Evolutionary conservation across 2,888 invertebrate species (phyloP).

Genomic region (Electrophaes corylata): DNA sequence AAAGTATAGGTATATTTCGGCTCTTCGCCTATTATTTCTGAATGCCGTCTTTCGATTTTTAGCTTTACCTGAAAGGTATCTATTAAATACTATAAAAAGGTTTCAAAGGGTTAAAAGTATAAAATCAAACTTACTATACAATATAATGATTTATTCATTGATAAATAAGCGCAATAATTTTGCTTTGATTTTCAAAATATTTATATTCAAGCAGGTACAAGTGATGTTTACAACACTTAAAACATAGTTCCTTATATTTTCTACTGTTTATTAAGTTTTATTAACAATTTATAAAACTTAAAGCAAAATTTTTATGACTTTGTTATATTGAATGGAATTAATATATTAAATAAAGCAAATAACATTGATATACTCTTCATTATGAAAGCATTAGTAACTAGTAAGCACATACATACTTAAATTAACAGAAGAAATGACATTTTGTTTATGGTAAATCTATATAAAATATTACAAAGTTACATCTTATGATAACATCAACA

Average conservation of each 20-base stretch:
- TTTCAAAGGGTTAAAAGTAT: neutral
- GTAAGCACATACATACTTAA: constrained; percentile 39
- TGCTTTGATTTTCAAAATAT: constrained; percentile 83
- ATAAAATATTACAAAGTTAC: constrained; percentile 56
- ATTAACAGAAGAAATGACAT: constrained; percentile 49
- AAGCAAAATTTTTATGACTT: constrained; percentile 34
- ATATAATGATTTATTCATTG: constrained; percentile 81
- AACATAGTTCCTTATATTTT: constrained; percentile 58
- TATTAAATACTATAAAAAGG: too few relatives aligned
- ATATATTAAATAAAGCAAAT: constrained; percentile 45
- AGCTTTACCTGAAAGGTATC: too few relatives aligned
- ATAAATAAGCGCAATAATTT: constrained; percentile 83
- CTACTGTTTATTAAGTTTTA: constrained; percentile 33
- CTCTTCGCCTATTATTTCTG: too few relatives aligned
- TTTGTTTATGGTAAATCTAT: constrained; percentile 50
- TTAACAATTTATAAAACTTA: constrained; percentile 32
- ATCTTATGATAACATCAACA: constrained; percentile 61
- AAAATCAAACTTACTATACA: constrained; percentile 61
- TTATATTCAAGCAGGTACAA: constrained; percentile 81
- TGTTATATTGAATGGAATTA: constrained; percentile 37
- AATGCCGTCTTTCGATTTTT: too few relatives aligned
- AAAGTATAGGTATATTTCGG: too few relatives aligned
- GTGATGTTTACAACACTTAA: constrained; percentile 80
- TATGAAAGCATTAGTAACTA: constrained; percentile 58
- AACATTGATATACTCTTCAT: constrained; percentile 32